Evolutionary conservation across 1,140 invertebrate genomes (phyloP).

Genomic region (Metopolophium dirhodum): DNA sequence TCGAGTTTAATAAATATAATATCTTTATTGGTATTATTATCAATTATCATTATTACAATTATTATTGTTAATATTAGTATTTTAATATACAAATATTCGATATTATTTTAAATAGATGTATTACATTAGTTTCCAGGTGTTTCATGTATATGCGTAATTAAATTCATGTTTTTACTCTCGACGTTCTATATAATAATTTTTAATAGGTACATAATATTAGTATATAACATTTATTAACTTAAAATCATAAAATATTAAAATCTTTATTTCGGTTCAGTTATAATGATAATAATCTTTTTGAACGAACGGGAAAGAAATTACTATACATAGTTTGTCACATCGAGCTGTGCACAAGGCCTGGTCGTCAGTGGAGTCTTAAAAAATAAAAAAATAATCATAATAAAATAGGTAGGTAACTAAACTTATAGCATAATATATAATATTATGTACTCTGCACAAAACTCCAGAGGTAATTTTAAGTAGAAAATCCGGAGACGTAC

Average conservation of each 20-base stretch:
- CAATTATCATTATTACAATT: too few relatives aligned
- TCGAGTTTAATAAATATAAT: too few relatives aligned
- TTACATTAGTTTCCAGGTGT: background rate
- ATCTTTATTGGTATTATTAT: too few relatives aligned
- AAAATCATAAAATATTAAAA: background rate
- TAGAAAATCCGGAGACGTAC: background rate
- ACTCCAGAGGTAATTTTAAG: conserved; percentile 28
- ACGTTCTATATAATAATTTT: background rate
- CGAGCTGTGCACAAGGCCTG: background rate
- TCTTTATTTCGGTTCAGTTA: background rate
- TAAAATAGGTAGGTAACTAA: background rate
- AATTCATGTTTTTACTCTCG: background rate
- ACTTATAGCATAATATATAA: background rate
- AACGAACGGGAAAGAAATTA: background rate
- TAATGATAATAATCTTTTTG: background rate
- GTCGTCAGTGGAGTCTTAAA: background rate
- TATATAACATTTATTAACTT: background rate
- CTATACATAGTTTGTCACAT: background rate
- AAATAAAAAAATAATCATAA: background rate
- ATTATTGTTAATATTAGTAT: background rate
- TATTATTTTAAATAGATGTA: background rate
- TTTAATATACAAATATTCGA: background rate
- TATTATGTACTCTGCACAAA: background rate
- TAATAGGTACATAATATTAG: background rate
- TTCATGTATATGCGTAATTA: background rate